These are phyloP conservation scores for Nesoenas mayeri DNA, from an alignment of 2,113 vertebrate genomes.

Conservation along the genomic window DNA sequence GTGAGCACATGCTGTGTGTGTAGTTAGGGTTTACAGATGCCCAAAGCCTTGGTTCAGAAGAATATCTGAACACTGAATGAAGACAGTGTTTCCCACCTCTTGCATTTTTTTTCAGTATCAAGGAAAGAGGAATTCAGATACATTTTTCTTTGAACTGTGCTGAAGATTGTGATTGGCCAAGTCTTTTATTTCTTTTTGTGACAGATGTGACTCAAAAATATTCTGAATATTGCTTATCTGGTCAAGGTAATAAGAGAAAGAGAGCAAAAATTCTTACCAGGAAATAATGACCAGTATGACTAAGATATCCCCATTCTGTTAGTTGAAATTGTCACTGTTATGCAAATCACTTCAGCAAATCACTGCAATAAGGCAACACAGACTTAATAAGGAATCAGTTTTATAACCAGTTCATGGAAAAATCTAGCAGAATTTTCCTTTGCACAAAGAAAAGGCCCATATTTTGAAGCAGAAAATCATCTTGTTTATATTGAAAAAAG, in stretches of 20 bases:
- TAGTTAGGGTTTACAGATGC: background rate
- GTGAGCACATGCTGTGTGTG: background rate
- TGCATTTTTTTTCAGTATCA: background rate
- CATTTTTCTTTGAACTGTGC: background rate
- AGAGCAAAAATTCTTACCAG: background rate
- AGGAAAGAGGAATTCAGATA: background rate
- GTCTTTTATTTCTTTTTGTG: background rate
- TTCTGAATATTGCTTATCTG: background rate
- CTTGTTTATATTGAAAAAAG: background rate
- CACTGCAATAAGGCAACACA: background rate
- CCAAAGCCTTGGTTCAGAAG: background rate
- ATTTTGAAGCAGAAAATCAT: background rate
- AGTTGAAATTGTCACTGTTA: background rate
- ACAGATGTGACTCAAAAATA: background rate
- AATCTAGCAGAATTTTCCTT: background rate
- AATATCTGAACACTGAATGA: background rate
- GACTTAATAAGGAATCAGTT: background rate
- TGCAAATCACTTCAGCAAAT: background rate
- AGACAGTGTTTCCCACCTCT: background rate
- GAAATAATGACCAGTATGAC: background rate
- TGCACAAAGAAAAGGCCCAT: background rate
- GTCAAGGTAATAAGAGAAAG: background rate
- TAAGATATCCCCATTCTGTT: background rate
- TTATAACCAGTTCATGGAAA: background rate
- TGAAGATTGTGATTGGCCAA: background rate